These are phyloP conservation scores for Chaitophorus viminalis DNA, from an alignment of 2,888 invertebrate genomes.

Conservation along the genomic window DNA sequence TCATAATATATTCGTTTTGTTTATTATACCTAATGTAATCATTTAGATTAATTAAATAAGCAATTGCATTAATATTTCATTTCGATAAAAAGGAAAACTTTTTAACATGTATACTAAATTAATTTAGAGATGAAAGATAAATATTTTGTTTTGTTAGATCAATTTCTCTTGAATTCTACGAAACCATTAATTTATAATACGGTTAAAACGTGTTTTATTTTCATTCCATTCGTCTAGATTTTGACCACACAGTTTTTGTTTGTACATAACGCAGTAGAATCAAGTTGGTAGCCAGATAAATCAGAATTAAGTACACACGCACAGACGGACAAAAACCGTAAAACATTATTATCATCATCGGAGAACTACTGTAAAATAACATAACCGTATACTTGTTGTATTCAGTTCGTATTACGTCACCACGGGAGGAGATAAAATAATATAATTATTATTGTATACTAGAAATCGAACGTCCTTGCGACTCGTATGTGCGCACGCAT, in stretches of 20 bases:
- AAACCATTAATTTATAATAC: not conserved
- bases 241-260: not conserved
- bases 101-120: not conserved
- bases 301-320: not conserved
- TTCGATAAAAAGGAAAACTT: too few species aligned
- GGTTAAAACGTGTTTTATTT: conserved; percentile 1
- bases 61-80: too few species aligned
- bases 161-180: not conserved
- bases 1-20: too few species aligned
- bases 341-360: not conserved
- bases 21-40: too few species aligned
- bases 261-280: not conserved
- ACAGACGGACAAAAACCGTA: not conserved
- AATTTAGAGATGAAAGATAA: not conserved
- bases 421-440: not conserved
- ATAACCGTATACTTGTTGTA: not conserved
- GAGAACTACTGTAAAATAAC: not conserved
- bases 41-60: too few species aligned
- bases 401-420: not conserved
- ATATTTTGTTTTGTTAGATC: not conserved
- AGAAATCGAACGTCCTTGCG: conserved; percentile 35
- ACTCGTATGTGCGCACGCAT: not conserved
- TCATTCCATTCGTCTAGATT: not conserved
- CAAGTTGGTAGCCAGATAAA: not conserved
- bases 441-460: not conserved